Evolutionary conservation across 2,797 vertebrate genomes (phyloP).

Genomic region (Chaetodon trifasciatus): DNA sequence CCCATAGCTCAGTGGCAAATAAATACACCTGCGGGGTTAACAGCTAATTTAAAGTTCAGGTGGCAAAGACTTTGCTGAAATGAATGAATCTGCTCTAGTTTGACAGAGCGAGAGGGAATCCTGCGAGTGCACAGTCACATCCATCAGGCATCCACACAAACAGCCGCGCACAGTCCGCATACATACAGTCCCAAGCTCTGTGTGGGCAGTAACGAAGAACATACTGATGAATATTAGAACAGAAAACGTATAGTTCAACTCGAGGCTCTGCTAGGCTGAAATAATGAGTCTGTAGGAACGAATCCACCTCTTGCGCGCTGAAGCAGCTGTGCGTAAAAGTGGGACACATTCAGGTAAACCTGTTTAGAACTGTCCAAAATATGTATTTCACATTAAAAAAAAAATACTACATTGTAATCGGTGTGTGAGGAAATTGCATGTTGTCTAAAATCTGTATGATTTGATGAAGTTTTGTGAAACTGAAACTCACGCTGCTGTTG

Average conservation of each 20-base stretch:
- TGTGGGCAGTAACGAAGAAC: neutral
- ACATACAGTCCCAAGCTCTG: constrained; percentile 6
- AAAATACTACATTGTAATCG: neutral
- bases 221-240: neutral
- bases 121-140: constrained; percentile 35
- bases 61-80: constrained; percentile 42
- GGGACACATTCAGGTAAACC: neutral
- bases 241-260: neutral
- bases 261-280: neutral
- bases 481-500: constrained; percentile 95
- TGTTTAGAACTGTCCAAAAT: neutral
- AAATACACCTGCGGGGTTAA: constrained; percentile 46
- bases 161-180: constrained; percentile 45
- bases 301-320: constrained; percentile 14
- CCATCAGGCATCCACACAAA: constrained; percentile 22
- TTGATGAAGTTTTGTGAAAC: constrained; percentile 18
- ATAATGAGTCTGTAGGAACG: neutral
- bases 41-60: constrained; percentile 64
- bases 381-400: neutral
- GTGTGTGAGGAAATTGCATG: neutral
- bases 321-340: constrained; percentile 73
- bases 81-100: constrained; percentile 36
- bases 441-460: neutral
- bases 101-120: constrained; percentile 24
- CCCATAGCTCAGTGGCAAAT: constrained; percentile 44